These are phyloP conservation scores for Oegoconia quadripuncta DNA, from an alignment of 2,888 invertebrate species.

Conservation along the genomic window DNA sequence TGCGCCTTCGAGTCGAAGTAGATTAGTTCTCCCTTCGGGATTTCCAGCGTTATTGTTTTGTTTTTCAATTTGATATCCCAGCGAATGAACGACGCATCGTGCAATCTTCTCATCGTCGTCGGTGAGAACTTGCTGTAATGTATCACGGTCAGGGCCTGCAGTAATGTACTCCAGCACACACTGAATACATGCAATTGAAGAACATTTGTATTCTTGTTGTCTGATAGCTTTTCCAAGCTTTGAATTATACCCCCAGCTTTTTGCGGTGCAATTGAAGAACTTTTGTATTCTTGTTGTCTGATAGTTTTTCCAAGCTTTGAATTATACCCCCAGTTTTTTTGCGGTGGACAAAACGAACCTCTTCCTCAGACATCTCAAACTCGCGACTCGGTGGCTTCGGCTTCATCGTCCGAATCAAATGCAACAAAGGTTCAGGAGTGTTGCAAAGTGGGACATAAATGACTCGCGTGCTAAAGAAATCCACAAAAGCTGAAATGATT, in stretches of 20 bases:
- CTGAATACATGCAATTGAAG: conserved; percentile 17
- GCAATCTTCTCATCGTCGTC: conserved; percentile 7
- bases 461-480: no score
- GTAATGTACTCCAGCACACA: conserved; percentile 19
- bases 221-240: conserved; percentile 14
- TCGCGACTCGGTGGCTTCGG: no score
- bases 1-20: no score
- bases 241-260: conserved; percentile 11
- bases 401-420: no score
- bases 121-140: conserved; percentile 14
- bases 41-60: no score
- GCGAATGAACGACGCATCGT: conserved; percentile 12
- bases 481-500: no score
- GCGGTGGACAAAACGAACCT: conserved; percentile 10
- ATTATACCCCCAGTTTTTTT: conserved; percentile 13
- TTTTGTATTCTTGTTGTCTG: conserved; percentile 12
- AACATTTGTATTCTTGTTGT: conserved; percentile 14
- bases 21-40: no score
- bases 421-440: no score
- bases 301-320: conserved; percentile 12
- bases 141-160: conserved; percentile 13
- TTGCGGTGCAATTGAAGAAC: conserved; percentile 10
- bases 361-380: no score
- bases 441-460: no score
- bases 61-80: no score